Percentiles rank a stretch among this genome's conserved stretches.
These are phyloP conservation scores for Sphaerolaimus hirsutus DNA, from an alignment of 2,888 invertebrate species.

Conservation along the genomic window DNA sequence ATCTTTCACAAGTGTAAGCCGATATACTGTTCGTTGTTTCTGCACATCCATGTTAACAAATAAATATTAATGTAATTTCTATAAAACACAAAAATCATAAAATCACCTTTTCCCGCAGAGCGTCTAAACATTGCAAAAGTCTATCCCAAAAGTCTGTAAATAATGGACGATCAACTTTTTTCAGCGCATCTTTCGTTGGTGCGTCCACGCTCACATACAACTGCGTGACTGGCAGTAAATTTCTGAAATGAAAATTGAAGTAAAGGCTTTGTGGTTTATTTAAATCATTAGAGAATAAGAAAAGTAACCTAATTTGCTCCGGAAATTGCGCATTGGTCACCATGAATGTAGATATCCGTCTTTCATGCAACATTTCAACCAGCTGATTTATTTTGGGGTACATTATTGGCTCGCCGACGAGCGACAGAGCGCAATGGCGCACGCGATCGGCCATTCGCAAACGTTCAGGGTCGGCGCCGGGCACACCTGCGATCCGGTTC, in stretches of 20 bases:
- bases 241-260: constrained; percentile 13
- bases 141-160: constrained; percentile 38
- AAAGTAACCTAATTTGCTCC: constrained; percentile 31
- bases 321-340: constrained; percentile 41
- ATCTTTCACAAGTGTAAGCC: constrained; percentile 36
- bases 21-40: constrained; percentile 37
- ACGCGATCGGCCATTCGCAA: constrained; percentile 32
- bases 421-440: constrained; percentile 36
- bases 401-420: constrained; percentile 40
- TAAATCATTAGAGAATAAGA: constrained; percentile 1
- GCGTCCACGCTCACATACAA: constrained; percentile 39
- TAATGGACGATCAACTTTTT: constrained; percentile 37
- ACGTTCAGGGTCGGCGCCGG: constrained; percentile 33
- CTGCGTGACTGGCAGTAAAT: constrained; percentile 35
- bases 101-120: constrained; percentile 19
- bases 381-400: constrained; percentile 37
- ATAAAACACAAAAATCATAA: too few species aligned
- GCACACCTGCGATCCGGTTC: too few species aligned
- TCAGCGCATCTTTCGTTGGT: constrained; percentile 34
- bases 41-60: constrained; percentile 7
- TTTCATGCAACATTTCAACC: constrained; percentile 30
- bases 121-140: constrained; percentile 33
- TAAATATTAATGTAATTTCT: not conserved
- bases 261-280: constrained; percentile 1
- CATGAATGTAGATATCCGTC: constrained; percentile 35